Conservation (phyloP, 2,113 vertebrate genomes). For the Corythoichthys haematopterus region DNA sequence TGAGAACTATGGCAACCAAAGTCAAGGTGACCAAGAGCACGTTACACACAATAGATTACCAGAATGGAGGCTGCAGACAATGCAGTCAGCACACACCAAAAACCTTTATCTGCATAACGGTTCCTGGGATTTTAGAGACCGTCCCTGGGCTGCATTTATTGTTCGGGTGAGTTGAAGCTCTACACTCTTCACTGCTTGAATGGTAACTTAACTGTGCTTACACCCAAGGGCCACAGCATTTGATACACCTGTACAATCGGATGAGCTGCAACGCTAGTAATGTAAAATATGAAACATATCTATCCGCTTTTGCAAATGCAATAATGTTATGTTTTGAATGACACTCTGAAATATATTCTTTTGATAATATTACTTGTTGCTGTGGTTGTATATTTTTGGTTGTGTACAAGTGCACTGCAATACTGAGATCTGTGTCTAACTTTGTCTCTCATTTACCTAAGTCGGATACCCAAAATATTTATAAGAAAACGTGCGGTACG, state of each 20-base stretch:
- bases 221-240: neutral
- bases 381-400: neutral
- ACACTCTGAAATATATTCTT: neutral
- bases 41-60: constrained; percentile 78
- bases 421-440: neutral
- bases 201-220: constrained; percentile 8
- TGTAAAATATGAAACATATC: no score
- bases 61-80: constrained; percentile 73
- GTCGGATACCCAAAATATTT: neutral
- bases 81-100: constrained; percentile 72
- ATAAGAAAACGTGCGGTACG: neutral
- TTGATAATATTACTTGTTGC: neutral
- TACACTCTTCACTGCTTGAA: constrained; percentile 34
- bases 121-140: constrained; percentile 71
- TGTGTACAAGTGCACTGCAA: neutral
- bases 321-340: neutral
- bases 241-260: neutral
- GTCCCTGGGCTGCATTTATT: constrained; percentile 69
- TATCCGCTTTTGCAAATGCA: neutral
- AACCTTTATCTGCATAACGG: constrained; percentile 70
- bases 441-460: neutral
- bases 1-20: constrained; percentile 78
- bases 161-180: constrained; percentile 68
- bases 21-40: constrained; percentile 82
- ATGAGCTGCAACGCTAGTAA: neutral